These are phyloP conservation scores for Enteromius mattozi DNA, from an alignment of 2,797 vertebrate genomes.

Conservation along the genomic window DNA sequence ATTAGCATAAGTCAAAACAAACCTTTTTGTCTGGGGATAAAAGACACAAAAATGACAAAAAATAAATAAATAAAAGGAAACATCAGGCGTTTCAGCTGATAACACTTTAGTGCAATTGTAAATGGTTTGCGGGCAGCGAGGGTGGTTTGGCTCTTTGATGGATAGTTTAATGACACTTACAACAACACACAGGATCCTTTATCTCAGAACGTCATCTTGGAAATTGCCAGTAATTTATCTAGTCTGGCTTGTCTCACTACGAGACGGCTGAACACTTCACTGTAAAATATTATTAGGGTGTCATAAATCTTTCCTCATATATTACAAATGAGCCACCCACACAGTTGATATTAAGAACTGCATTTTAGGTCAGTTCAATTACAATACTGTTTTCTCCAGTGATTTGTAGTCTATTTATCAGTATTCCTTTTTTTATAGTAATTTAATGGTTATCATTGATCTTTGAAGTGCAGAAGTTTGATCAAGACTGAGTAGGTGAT, in stretches of 20 bases:
- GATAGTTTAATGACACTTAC: conserved; percentile 60
- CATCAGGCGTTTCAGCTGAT: conserved; percentile 21
- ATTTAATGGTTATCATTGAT: conserved; percentile 13
- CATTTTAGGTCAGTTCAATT: conserved; percentile 20
- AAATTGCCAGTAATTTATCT: conserved; percentile 61
- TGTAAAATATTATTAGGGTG: conserved; percentile 63
- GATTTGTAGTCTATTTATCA: background rate
- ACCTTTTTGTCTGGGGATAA: background rate
- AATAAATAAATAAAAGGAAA: conserved; percentile 23
- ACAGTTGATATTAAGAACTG: conserved; percentile 45
- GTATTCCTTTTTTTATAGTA: background rate
- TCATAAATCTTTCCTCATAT: conserved; percentile 58
- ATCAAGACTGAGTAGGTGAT: conserved; percentile 30
- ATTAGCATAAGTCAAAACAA: background rate
- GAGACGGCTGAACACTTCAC: conserved; percentile 56
- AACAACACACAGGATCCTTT: conserved; percentile 58
- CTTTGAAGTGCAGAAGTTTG: background rate
- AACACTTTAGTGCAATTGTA: conserved; percentile 16
- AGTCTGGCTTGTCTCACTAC: conserved; percentile 43
- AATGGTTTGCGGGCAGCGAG: conserved; percentile 44
- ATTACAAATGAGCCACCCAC: conserved; percentile 48
- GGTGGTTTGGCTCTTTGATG: conserved; percentile 46
- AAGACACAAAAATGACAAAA: background rate
- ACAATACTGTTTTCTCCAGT: background rate
- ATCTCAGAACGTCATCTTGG: conserved; percentile 59